Base-by-base conservation (phyloP, 1,140 invertebrate species). In the Colletes latitarsis region DNA sequence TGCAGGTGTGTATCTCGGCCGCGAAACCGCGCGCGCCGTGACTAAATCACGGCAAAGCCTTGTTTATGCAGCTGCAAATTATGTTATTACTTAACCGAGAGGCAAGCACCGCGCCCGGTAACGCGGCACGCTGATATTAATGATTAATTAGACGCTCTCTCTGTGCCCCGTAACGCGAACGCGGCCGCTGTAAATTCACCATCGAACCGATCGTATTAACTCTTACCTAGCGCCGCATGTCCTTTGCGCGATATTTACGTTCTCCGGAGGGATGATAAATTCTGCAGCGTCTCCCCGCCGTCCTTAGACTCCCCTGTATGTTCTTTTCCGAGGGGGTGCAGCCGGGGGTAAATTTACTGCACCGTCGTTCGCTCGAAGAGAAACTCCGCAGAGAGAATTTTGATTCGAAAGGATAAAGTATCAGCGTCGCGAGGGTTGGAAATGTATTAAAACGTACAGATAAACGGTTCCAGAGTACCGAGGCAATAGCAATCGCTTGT, bases 11-110 rank as follows among this genome's bases (percentile, higher is more conserved):
- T 43, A 58, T 15, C 55, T 46, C 8, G 1, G 10, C 43, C 39
- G 57, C 9, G 5, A 19, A 21, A 52, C 15, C 15, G 53, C 53
- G 53, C n/a, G 6, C 41, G 9, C 41, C 41, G 17, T 15, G 57
- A 14, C 19, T 77, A 77, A 77, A 70, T 77, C 67, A 77, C 69
- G 17, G 55, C 53, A 55, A 70, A 77, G 67, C 67, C 75, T 70
- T 77, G 89, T 89, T 91, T 91, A 91, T 90, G 85, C 87, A 87
- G 84, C 89, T 90, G 84, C 89, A 85, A 90, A 88, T 90, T 89
- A 87, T 86, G 88, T 89, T 89, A 91, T 91, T 92, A 89, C 85
- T 89, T 89, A 88, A 86, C 85, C 69, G 80, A 69, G 63, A 63
- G 69, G 58, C 19, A 19, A 46, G 58, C 39, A n/a, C 41, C 17